Percentiles rank a stretch among this genome's conserved stretches.
These are phyloP conservation scores for Parthenolecanium corni DNA, from an alignment of 2,888 invertebrate genomes.

Conservation along the genomic window DNA sequence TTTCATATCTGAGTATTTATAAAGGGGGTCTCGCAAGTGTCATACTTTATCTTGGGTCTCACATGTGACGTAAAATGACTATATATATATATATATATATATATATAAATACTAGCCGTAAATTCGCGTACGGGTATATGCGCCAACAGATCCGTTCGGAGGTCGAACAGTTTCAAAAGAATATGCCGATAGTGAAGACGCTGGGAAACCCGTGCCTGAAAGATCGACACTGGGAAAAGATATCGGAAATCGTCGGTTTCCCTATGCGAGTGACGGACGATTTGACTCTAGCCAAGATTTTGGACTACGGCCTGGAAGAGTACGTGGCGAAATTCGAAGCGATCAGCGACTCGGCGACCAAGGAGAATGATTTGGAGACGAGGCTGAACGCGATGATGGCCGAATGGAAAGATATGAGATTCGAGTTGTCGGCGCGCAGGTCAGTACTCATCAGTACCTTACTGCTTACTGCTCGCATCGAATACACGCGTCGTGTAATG, in stretches of 20 bases:
- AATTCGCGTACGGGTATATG: too few relatives aligned
- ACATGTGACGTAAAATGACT: too few relatives aligned
- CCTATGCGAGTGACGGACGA: constrained; percentile 75
- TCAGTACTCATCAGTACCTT: constrained; percentile 36
- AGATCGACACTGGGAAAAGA: constrained; percentile 81
- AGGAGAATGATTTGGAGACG: constrained; percentile 86
- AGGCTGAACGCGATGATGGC: constrained; percentile 75
- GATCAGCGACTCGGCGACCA: constrained; percentile 90
- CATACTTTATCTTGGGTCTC: too few relatives aligned
- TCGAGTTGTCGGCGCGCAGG: constrained; percentile 61
- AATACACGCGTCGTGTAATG: too few relatives aligned
- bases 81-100: too few relatives aligned
- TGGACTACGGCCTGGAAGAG: constrained; percentile 79
- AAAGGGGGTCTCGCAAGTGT: too few relatives aligned
- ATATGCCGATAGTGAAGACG: constrained; percentile 83
- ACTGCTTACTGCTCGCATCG: too few relatives aligned
- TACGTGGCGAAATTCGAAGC: constrained; percentile 78
- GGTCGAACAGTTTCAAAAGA: constrained; percentile 78
- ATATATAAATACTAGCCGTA: too few relatives aligned
- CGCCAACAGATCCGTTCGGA: constrained; percentile 45
- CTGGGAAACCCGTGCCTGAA: constrained; percentile 92
- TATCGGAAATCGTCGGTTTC: constrained; percentile 89
- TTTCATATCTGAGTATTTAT: too few relatives aligned
- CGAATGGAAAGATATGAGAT: constrained; percentile 78
- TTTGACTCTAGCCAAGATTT: constrained; percentile 65